A percentile compares a stretch with the other conserved stretches of the same genome.
These are phyloP conservation scores for Tachyglossus aculeatus DNA, from an alignment of 2,797 vertebrate genomes.

Conservation along the genomic window DNA sequence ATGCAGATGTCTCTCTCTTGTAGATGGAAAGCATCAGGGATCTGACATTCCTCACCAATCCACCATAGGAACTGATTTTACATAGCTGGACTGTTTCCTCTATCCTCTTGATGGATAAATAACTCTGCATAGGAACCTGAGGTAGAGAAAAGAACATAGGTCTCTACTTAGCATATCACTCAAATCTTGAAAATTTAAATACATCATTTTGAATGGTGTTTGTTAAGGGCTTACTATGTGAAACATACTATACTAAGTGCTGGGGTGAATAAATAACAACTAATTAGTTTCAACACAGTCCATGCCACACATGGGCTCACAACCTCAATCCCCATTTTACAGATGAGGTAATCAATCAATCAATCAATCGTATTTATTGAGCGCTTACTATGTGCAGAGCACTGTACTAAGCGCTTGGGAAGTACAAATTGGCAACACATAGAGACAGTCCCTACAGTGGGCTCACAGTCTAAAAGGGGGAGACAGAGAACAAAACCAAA, in stretches of 20 bases:
- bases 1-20: background rate
- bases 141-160: fast-evolving
- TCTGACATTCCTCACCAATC: background rate
- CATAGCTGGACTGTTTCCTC: background rate
- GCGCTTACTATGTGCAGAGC: too few relatives aligned
- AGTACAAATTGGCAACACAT: too few relatives aligned
- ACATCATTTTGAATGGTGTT: background rate
- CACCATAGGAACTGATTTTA: background rate
- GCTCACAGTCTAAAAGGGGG: too few relatives aligned
- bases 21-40: background rate
- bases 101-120: background rate
- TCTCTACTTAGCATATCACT: background rate
- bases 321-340: too few relatives aligned
- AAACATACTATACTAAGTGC: background rate
- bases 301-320: too few relatives aligned
- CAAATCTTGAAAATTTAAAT: background rate
- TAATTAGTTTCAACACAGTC: too few relatives aligned
- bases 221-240: background rate
- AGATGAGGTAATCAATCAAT: too few relatives aligned
- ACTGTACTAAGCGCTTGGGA: too few relatives aligned
- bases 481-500: too few relatives aligned
- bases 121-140: background rate
- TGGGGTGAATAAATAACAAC: too few relatives aligned
- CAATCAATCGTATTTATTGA: too few relatives aligned
- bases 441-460: too few relatives aligned